Conservation (phyloP, 2,113 vertebrate genomes). For the Xenotilapia flavipinnis region DNA sequence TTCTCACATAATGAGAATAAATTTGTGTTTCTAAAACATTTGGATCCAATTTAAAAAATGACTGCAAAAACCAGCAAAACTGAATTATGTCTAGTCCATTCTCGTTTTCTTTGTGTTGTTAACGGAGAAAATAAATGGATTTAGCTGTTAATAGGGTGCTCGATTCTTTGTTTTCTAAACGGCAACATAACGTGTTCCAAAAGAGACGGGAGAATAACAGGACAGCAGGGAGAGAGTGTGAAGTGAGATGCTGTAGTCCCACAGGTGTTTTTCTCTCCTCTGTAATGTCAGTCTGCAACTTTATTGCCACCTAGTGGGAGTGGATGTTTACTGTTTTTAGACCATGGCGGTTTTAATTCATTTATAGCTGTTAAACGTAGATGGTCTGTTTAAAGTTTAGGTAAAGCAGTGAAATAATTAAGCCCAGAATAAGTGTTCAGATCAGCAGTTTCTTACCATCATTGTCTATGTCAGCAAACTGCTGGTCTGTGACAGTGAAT, state of each 20-base stretch:
- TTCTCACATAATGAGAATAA: neutral
- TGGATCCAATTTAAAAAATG: accelerated
- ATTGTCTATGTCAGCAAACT: neutral
- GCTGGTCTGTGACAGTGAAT: neutral
- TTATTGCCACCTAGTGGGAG: slow-evolving; percentile 68
- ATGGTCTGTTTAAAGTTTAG: neutral
- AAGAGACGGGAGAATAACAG: neutral
- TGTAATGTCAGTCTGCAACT: slow-evolving; percentile 41
- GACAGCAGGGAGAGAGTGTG: slow-evolving; percentile 4
- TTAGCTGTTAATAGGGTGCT: neutral
- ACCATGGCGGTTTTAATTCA: neutral
- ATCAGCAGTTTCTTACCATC: neutral
- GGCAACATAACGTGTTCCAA: neutral
- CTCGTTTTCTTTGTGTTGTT: neutral
- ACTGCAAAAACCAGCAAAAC: neutral
- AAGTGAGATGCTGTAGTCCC: slow-evolving; percentile 28
- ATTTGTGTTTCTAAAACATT: neutral
- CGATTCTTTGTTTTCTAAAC: neutral
- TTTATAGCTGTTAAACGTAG: neutral
- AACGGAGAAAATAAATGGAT: neutral
- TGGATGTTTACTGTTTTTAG: neutral
- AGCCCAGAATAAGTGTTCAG: neutral
- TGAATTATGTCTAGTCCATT: neutral
- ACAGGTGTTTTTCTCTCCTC: slow-evolving; percentile 34
- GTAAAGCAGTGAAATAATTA: neutral